phyloP scores from a whole-genome alignment of 2,797 vertebrate genomes.

The Alfaro cultratus region DNA sequence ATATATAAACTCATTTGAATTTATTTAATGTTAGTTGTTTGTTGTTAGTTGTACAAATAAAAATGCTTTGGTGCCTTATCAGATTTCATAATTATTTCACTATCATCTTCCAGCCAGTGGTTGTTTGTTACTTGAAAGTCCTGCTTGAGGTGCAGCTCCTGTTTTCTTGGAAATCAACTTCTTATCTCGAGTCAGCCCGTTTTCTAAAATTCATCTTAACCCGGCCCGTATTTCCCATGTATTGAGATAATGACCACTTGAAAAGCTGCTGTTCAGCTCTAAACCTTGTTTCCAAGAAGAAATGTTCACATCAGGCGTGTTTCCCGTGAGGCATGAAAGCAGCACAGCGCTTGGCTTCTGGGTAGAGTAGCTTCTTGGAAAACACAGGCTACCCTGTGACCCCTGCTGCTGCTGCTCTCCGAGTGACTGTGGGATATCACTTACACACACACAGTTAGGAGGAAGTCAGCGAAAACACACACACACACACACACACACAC shows the following conservation, averaged over 20 bases:
- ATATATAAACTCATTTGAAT: background rate
- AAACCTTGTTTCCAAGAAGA: conserved; percentile 56
- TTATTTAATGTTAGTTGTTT: background rate
- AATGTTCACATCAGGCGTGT: conserved; percentile 22
- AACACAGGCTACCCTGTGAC: conserved; percentile 54
- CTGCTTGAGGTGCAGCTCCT: background rate
- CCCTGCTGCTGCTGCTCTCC: conserved; percentile 26
- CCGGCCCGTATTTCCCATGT: conserved; percentile 15
- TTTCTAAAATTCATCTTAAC: conserved; percentile 33
- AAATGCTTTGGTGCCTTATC: background rate
- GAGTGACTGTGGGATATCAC: background rate
- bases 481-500: background rate
- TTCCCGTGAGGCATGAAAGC: conserved; percentile 49
- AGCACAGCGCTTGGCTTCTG: conserved; percentile 61
- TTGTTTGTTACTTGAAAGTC: conserved; percentile 2
- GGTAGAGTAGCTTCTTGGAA: conserved; percentile 73
- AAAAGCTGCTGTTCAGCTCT: conserved; percentile 51
- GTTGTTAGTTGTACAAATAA: background rate
- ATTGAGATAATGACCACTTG: conserved; percentile 42
- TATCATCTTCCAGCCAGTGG: background rate
- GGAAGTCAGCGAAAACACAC: conserved; percentile 20
- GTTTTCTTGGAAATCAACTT: conserved; percentile 8
- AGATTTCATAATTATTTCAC: background rate
- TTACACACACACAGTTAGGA: conserved; percentile 9
- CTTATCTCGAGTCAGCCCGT: conserved; percentile 19